Evolutionary conservation across 2,888 invertebrate genomes (phyloP).

Genomic region (Brassicogethes aeneus): DNA sequence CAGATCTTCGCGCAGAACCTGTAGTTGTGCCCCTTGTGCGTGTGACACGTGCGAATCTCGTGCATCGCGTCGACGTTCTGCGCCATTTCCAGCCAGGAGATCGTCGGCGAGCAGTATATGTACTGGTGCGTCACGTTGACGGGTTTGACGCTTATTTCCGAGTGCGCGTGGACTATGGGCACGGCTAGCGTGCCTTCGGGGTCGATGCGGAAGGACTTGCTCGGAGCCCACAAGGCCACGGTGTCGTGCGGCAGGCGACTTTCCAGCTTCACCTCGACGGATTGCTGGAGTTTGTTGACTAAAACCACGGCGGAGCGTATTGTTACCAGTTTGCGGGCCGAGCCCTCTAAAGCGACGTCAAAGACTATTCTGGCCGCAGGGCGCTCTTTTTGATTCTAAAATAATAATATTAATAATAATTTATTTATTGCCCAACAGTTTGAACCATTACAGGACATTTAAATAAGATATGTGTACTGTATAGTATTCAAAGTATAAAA

Average conservation of each 20-base stretch:
- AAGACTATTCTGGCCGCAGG: constrained; percentile 76
- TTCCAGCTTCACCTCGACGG: constrained; percentile 64
- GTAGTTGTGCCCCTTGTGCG: constrained; percentile 40
- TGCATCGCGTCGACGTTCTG: constrained; percentile 38
- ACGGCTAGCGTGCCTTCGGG: constrained; percentile 59
- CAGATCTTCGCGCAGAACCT: constrained; percentile 70
- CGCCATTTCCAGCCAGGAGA: constrained; percentile 53
- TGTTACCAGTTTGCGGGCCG: constrained; percentile 87
- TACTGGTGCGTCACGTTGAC: constrained; percentile 43
- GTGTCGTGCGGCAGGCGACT: constrained; percentile 42
- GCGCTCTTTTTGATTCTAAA: constrained; percentile 23
- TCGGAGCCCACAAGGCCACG: constrained; percentile 29
- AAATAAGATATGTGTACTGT: background rate
- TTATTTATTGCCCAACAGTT: too few relatives aligned
- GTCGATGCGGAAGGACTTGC: constrained; percentile 38
- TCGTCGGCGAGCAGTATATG: constrained; percentile 49
- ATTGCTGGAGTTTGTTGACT: constrained; percentile 64
- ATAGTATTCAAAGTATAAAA: too few relatives aligned
- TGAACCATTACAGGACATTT: too few relatives aligned
- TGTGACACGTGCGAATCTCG: constrained; percentile 41
- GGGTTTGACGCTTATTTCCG: constrained; percentile 69
- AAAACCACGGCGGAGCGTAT: constrained; percentile 84
- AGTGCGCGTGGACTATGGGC: constrained; percentile 67
- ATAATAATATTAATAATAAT: constrained; percentile 1
- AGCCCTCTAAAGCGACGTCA: constrained; percentile 84